Evolutionary conservation across 2,888 invertebrate species (phyloP), one percentile per base, ranked within the genome.

Genomic region (Amblyteles armatorius): DNA sequence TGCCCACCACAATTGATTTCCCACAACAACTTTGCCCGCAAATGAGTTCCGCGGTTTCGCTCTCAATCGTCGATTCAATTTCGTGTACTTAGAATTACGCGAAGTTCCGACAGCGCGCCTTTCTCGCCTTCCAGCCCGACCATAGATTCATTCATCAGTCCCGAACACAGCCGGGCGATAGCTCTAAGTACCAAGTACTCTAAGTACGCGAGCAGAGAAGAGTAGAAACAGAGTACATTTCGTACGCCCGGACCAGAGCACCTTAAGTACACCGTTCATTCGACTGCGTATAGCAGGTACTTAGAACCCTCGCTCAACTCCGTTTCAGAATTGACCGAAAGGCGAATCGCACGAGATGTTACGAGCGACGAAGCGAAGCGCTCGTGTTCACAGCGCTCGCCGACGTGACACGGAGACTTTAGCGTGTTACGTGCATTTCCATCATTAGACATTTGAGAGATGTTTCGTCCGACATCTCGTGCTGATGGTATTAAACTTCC

Each of bases 1-100:
- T 29, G 4, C 29, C 29, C 29, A 29, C 29, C 29, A 29, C 29
- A 5, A 29, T 85, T 87, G 87, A 87, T 86, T 87, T 87, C 85
- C 86, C 85, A 85, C 73, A 83, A 85, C 81, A 82, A 73, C 82
- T 68, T 22, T 68, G 76, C 1, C 72, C 40, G 80, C 79, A 80
- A 84, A 84, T 72, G 84, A 85, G 80, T 82, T 63, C 78, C 55
- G 74, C 83, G 68, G 84, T 85, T 79, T 77, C 81, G 73, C 78
- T 87, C 19, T 85, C 74, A 83, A 82, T 85, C 63, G 67, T 60
- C 73, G 84, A 85, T 86, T 82, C 80, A 86, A 87, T 86, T 40
- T 84, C 82, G 76, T 78, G 73, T 76, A 81, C 76, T 69, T 63
- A 50, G n/a, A 33, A 78, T 77, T 65, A 79, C 82, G 83, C 57